Evolutionary conservation across 2,888 invertebrate species (phyloP), one percentile per base, ranked within the genome.

Genomic region (Mystacides longicornis): DNA sequence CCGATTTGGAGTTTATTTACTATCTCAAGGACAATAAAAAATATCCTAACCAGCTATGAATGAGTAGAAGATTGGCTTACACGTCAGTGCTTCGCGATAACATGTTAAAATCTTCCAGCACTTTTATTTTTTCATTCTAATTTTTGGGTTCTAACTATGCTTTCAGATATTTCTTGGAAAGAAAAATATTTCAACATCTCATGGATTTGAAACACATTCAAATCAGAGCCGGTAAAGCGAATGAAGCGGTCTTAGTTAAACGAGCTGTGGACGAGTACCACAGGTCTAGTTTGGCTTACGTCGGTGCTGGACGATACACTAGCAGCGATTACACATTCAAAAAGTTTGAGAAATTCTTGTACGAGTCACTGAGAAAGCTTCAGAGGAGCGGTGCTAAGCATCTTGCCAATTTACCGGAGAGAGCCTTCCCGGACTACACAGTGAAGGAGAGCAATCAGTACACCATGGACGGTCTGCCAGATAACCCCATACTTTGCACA

Each of bases 151-250:
- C n/a, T n/a, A n/a, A n/a, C n/a, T n/a, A n/a, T n/a, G n/a, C n/a
- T 67, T 76, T 58, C 69, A 86, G 93, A 67, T 94, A 93, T 70
- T 91, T 93, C 65, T 81, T 93, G 66, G 94, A 95, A 71, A 78
- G 93, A 57, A 89, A 92, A 67, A 89, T 95, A 64, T 94, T 96
- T 70, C 93, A 95, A 67, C 93, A 95, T 69, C 78, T 96, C 55
- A 78, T 95, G 66, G 95, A 96, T 68, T 72, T 96, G 52, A 96
- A 96, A 71, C 81, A 93, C 51, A 79, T 93, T 62, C 95, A 96
- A 73, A 94, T 95, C 64, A 83, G 94, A 65, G 89, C 92, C 27
- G 92, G 90, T 49, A 86, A 89, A 71, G 81, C 89, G 43, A 93
- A 93, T 66, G 94, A 94, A 72, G 84, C 89, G 23, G 84, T 93